These are phyloP conservation scores for Coranthus polyacanthus DNA, from an alignment of 2,797 vertebrate genomes.

Conservation along the genomic window DNA sequence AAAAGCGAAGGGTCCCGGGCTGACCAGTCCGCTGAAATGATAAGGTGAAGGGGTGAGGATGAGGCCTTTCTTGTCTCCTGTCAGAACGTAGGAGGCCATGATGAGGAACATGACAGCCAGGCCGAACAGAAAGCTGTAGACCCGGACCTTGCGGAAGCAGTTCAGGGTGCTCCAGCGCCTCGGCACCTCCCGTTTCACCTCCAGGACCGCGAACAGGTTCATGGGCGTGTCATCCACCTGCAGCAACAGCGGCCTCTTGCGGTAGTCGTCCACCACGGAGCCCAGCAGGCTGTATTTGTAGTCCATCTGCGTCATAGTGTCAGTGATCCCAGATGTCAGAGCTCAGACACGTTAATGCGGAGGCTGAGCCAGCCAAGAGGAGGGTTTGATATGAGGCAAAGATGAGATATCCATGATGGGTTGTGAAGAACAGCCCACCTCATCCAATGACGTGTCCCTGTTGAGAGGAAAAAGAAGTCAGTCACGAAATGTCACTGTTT, in stretches of 20 bases:
- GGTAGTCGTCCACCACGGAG: slow-evolving; percentile 73
- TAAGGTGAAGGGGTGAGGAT: slow-evolving; percentile 89
- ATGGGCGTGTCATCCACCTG: slow-evolving; percentile 86
- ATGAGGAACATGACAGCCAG: slow-evolving; percentile 90
- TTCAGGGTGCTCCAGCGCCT: slow-evolving; percentile 76
- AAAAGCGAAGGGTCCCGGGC: slow-evolving; percentile 83
- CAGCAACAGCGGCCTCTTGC: slow-evolving; percentile 75
- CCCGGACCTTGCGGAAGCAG: slow-evolving; percentile 85
- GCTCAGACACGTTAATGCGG: slow-evolving; percentile 50
- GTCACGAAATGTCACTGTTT: not conserved
- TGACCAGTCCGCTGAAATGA: slow-evolving; percentile 85
- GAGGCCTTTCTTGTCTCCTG: slow-evolving; percentile 89
- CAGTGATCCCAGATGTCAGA: slow-evolving; percentile 28
- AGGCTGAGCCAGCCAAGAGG: slow-evolving; percentile 23
- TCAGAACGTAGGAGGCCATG: slow-evolving; percentile 92
- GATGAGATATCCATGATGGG: slow-evolving; percentile 66
- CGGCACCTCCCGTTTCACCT: slow-evolving; percentile 87
- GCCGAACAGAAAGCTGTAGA: slow-evolving; percentile 90
- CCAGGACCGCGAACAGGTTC: slow-evolving; percentile 90
- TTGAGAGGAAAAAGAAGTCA: slow-evolving; percentile 2
- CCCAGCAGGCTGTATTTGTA: slow-evolving; percentile 83
- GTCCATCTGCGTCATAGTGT: slow-evolving; percentile 78
- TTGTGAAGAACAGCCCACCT: slow-evolving; percentile 52
- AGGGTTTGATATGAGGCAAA: slow-evolving; percentile 4
- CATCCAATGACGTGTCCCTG: slow-evolving; percentile 47